phyloP scores from a whole-genome alignment of 2,113 vertebrate genomes.

The Micromys minutus region DNA sequence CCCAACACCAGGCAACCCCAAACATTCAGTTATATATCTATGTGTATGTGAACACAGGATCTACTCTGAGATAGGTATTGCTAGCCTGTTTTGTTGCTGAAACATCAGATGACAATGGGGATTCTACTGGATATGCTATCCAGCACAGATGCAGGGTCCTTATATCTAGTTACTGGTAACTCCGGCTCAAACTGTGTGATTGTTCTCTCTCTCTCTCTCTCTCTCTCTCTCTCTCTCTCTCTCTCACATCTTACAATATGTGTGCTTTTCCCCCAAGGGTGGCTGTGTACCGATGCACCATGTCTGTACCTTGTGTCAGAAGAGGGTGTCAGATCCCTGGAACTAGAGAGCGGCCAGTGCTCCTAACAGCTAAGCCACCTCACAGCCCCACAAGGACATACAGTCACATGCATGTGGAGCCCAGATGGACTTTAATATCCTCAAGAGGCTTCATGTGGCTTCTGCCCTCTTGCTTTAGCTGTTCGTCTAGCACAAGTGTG shows the following conservation, averaged over 20 bases:
- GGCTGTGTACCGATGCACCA: background rate
- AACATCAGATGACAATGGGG: background rate
- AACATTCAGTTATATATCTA: background rate
- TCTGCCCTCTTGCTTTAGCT: background rate
- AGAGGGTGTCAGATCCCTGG: background rate
- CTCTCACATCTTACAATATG: background rate
- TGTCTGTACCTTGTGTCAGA: background rate
- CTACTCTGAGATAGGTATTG: background rate
- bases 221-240: background rate
- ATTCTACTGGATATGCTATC: no score
- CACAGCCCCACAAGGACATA: background rate
- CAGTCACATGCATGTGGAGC: background rate
- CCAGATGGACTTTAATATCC: conserved; percentile 4
- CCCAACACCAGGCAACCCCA: background rate
- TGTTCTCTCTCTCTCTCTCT: background rate
- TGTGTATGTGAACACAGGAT: background rate
- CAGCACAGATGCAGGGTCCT: background rate
- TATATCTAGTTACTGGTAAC: background rate
- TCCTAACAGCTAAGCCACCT: background rate
- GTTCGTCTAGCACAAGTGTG: background rate
- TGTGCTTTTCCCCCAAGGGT: background rate
- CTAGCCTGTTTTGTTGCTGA: background rate
- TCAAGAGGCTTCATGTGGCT: background rate
- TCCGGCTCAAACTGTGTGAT: background rate
- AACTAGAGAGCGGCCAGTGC: background rate